Evolutionary conservation across 1,140 invertebrate species (phyloP).

Genomic region (Galleria mellonella): DNA sequence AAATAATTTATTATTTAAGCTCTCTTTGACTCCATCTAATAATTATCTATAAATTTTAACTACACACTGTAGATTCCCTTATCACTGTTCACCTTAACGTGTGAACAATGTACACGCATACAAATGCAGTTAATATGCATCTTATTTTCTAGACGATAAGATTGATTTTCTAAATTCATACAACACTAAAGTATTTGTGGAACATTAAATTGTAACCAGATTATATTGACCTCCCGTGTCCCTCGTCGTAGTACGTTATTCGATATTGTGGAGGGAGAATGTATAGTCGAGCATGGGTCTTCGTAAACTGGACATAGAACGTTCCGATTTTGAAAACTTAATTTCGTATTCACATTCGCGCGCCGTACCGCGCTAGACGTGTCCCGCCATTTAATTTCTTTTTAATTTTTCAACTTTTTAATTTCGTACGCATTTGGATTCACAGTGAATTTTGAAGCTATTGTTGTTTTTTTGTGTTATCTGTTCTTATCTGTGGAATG

Average conservation of each 20-base stretch:
- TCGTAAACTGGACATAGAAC: constrained; percentile 17
- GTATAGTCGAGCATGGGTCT: constrained; percentile 23
- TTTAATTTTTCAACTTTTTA: constrained; percentile 26
- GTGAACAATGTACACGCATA: too few relatives aligned
- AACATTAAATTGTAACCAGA: constrained; percentile 10
- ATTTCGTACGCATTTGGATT: constrained; percentile 8
- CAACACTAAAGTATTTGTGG: too few relatives aligned
- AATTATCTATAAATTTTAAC: too few relatives aligned
- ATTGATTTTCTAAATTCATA: too few relatives aligned
- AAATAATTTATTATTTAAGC: too few relatives aligned
- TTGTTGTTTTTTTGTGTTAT: constrained; percentile 15
- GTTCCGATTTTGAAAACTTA: constrained; percentile 52
- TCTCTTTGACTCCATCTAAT: too few relatives aligned
- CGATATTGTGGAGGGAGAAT: neutral
- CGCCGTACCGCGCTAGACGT: constrained; percentile 24
- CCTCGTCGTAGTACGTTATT: constrained; percentile 9
- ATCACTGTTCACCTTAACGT: neutral
- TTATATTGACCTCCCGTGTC: constrained; percentile 22
- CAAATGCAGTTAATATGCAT: too few relatives aligned
- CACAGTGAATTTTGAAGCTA: neutral
- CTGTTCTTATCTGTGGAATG: neutral
- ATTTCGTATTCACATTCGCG: constrained; percentile 51
- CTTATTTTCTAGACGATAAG: too few relatives aligned
- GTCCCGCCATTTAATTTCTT: constrained; percentile 28
- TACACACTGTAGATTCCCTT: neutral